Evolutionary conservation across 1,140 invertebrate species (phyloP), one percentile per base, ranked within the genome.

Genomic region (Panagrolaimus sp.): DNA sequence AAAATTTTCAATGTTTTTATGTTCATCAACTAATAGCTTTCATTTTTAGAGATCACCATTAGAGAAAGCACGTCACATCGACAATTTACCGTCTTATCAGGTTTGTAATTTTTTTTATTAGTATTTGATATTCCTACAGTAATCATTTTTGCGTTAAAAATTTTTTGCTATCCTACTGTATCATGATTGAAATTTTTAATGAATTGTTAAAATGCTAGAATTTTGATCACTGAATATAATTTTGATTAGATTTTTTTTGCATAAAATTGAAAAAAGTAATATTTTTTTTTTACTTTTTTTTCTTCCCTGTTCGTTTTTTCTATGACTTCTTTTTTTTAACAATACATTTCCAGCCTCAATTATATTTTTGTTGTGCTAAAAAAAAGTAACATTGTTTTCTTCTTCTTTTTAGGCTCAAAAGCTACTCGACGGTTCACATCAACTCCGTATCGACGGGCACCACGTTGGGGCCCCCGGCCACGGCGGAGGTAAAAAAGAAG

Each of bases 11-110:
- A 57, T 20, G n/a, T n/a, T n/a, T n/a, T n/a, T n/a, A n/a, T n/a
- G n/a, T 57, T 20, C 13, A 57, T n/a, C 20, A 16, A n/a, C 27
- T 16, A 57, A 57, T 16, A 25, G 8, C 11, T 20, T 57, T 16
- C 51, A 11, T 57, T 80, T 82, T 76, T 67, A 82, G 80, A 68
- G 80, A 42, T 69, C 78, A 53, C 81, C 78, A 51, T 66, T 83
- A 76, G 80, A 83, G 63, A 82, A 83, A 71, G 70, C 73, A 31
- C 73, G 81, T 46, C 80, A 82, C 61, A 61, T 83, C 43, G 81
- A 82, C 66, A 78, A 82, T 46, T 65, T 82, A 53, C 81, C 80
- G 27, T 76, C 79, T 44, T 82, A 82, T 74, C 80, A 82, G 72
- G 79, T 82, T 62, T 64, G 67, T 63, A 31, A 0, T 23, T 16